These are phyloP conservation scores for Autographa gamma DNA, from an alignment of 2,888 invertebrate species.

Conservation along the genomic window DNA sequence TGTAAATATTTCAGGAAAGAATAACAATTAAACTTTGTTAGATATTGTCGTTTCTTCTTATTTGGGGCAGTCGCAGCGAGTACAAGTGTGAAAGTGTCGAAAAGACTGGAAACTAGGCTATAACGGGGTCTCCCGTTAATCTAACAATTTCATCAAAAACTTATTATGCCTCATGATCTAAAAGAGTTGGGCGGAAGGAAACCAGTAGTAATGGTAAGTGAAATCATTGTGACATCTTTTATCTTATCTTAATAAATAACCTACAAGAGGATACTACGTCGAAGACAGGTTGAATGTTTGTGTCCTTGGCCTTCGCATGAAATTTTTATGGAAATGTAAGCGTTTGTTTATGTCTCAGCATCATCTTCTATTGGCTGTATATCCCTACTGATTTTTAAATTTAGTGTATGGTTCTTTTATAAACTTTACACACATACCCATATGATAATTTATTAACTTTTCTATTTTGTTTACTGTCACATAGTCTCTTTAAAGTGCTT, in stretches of 20 bases:
- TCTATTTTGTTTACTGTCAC: no score
- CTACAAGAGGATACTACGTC: slow-evolving; percentile 11
- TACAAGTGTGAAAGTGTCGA: slow-evolving; percentile 30
- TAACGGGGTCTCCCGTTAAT: slow-evolving; percentile 71
- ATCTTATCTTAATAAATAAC: slow-evolving; percentile 9
- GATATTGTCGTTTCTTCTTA: not conserved
- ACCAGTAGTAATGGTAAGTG: slow-evolving; percentile 80
- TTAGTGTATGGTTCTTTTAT: no score
- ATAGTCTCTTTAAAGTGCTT: no score
- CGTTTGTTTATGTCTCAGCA: not conserved
- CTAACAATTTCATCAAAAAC: slow-evolving; percentile 59
- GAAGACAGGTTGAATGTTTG: not conserved
- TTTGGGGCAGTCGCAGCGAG: not conserved
- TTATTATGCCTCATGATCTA: slow-evolving; percentile 86
- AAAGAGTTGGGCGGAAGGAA: slow-evolving; percentile 84
- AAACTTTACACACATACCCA: no score
- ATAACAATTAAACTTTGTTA: not conserved
- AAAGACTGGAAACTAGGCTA: slow-evolving; percentile 42
- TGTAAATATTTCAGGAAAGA: slow-evolving; percentile 20
- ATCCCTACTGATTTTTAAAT: no score
- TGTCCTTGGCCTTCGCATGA: slow-evolving; percentile 38
- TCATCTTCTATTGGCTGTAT: not conserved
- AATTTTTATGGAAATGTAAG: not conserved
- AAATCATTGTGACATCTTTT: not conserved
- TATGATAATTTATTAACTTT: no score